These are phyloP conservation scores for Chouioia cunea DNA, from an alignment of 2,888 invertebrate species.

Conservation along the genomic window DNA sequence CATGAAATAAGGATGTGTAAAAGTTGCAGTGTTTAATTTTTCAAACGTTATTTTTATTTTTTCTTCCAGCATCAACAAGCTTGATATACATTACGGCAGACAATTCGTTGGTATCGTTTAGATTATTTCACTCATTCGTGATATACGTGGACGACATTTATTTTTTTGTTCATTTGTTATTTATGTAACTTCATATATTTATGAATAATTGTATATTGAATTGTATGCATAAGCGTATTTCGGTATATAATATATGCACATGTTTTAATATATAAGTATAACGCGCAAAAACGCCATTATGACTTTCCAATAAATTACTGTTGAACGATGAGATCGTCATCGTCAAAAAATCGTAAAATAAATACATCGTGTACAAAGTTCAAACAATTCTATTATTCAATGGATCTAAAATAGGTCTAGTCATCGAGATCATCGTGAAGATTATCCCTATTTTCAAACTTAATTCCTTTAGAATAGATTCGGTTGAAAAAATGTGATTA, in stretches of 20 bases:
- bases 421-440: slow-evolving; percentile 28
- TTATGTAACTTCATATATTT: slow-evolving; percentile 16
- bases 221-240: slow-evolving; percentile 31
- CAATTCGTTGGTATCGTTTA: slow-evolving; percentile 35
- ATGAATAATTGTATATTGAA: slow-evolving; percentile 6
- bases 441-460: background rate
- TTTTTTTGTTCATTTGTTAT: slow-evolving; percentile 18
- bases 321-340: slow-evolving; percentile 13
- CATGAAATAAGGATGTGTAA: too few species aligned
- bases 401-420: slow-evolving; percentile 16
- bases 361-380: slow-evolving; percentile 26
- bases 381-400: slow-evolving; percentile 7
- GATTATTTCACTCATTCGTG: slow-evolving; percentile 23
- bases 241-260: slow-evolving; percentile 17
- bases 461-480: background rate
- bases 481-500: background rate
- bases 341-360: slow-evolving; percentile 11
- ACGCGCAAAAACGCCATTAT: background rate
- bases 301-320: slow-evolving; percentile 11
- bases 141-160: slow-evolving; percentile 44
- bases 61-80: slow-evolving; percentile 44
- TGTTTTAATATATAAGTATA: background rate
- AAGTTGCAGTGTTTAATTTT: too few species aligned
- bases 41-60: slow-evolving; percentile 44
- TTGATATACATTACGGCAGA: slow-evolving; percentile 42